A percentile compares a stretch with the other conserved stretches of the same genome.
phyloP scores from a whole-genome alignment of 1,140 invertebrate genomes.

The Adoxophyes honmai region DNA sequence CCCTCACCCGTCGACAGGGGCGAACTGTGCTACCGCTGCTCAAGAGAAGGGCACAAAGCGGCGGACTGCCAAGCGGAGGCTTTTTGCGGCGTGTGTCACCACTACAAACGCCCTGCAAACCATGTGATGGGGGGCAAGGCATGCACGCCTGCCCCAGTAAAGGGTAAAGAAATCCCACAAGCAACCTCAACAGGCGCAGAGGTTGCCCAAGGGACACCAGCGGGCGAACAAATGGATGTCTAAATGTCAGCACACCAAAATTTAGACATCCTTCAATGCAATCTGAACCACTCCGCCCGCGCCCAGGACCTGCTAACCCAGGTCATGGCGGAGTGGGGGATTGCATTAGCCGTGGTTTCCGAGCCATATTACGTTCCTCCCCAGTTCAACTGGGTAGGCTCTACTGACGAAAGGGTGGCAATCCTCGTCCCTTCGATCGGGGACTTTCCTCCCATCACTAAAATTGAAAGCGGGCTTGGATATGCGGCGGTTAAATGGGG shows the following conservation, averaged over 20 bases:
- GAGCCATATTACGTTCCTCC: neutral
- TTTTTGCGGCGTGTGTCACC: no score
- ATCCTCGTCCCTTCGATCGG: neutral
- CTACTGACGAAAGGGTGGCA: neutral
- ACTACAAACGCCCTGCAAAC: no score
- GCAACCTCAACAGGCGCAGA: no score
- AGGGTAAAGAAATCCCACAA: no score
- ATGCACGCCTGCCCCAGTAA: no score
- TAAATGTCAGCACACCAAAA: neutral
- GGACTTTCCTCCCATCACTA: neutral
- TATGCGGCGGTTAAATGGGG: constrained; percentile 2
- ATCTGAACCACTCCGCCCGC: constrained; percentile 22
- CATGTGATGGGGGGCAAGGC: no score
- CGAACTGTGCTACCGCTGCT: no score
- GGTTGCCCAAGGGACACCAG: no score
- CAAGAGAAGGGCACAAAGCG: no score
- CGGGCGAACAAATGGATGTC: neutral
- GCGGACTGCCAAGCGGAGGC: no score
- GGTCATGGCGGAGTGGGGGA: constrained; percentile 18
- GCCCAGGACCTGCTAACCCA: constrained; percentile 30
- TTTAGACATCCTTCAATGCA: constrained; percentile 8
- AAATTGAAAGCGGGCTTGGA: neutral
- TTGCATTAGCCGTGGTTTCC: constrained; percentile 12
- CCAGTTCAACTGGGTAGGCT: neutral
- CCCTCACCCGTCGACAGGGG: no score